Base-by-base conservation (phyloP, 2,888 invertebrate species). In the Drosophila kanekoi region DNA sequence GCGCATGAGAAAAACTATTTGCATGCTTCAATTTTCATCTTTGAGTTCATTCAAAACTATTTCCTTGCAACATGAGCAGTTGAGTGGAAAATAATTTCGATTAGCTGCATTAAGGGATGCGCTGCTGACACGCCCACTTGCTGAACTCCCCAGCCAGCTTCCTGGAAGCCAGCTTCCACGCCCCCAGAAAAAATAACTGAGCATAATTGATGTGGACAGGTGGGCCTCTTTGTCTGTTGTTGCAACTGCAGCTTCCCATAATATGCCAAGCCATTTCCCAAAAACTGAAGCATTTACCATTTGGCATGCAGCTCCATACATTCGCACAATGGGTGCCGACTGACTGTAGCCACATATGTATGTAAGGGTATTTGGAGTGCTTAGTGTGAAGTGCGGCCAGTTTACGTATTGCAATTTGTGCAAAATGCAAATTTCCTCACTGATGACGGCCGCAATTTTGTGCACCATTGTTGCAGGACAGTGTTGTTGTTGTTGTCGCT, bases 381-480 rank as follows among this genome's bases (percentile, higher is more conserved):
- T 32, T 18, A 51, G 60, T 58, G 53, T 44, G 9, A 43, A 73
- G 47, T 48, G 56, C 43, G 49, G 47, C 68, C 67, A 75, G 79
- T 64, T 77, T 80, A 81, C 81, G 87, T 88, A 85, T 83, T 86
- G 85, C 88, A 85, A 88, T 88, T 83, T 85, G 85, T 79, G 85
- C 87, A 86, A 85, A 85, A 88, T 85, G 85, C 84, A 88, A 85
- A 85, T 85, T 86, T 85, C 86, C 88, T 79, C 82, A 88, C 83
- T 83, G 88, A 85, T 85, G 84, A 86, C 84, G 83, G 88, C 79
- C 81, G 84, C 88, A 88, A 85, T 83, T 87, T 85, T 82, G 76
- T 79, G 57, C 69, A 41, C 69, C 76, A 82, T 84, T 85, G 79
- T 85, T 87, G 79, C 66, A 67, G 56, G 72, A 60, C 35, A 59